These are phyloP conservation scores for Sciurus vulgaris DNA, from an alignment of 2,797 vertebrate species.

Conservation along the genomic window DNA sequence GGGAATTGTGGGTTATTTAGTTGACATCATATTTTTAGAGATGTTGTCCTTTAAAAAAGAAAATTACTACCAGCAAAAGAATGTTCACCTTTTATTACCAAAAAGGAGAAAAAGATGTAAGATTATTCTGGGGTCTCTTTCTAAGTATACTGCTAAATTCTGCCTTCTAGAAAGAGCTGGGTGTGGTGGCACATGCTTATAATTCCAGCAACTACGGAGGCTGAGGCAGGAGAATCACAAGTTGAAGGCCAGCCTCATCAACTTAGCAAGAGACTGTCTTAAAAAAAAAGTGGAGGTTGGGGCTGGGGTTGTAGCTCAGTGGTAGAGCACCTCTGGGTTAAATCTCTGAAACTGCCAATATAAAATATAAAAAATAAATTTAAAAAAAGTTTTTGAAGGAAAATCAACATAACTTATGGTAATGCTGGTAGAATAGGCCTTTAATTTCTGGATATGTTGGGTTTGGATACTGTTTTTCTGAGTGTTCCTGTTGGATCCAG, in stretches of 20 bases:
- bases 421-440: neutral
- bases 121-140: neutral
- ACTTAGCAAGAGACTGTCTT: no score
- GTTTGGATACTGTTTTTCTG: neutral
- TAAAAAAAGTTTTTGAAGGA: no score
- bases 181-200: no score
- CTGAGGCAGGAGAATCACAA: no score
- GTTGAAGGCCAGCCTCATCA: no score
- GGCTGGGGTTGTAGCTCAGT: neutral
- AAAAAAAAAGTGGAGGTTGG: no score
- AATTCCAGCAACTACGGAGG: no score
- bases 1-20: neutral
- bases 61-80: neutral
- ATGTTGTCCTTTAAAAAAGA: neutral
- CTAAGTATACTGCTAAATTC: neutral
- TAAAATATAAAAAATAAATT: no score
- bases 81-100: neutral
- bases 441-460: neutral
- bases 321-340: no score
- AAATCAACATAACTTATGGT: neutral
- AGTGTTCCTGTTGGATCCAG: neutral
- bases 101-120: neutral
- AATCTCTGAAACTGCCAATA: no score
- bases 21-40: constrained; percentile 29
- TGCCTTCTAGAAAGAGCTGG: neutral